phyloP scores from a whole-genome alignment of 2,888 invertebrate species.

The Dexiosoma caninum region DNA sequence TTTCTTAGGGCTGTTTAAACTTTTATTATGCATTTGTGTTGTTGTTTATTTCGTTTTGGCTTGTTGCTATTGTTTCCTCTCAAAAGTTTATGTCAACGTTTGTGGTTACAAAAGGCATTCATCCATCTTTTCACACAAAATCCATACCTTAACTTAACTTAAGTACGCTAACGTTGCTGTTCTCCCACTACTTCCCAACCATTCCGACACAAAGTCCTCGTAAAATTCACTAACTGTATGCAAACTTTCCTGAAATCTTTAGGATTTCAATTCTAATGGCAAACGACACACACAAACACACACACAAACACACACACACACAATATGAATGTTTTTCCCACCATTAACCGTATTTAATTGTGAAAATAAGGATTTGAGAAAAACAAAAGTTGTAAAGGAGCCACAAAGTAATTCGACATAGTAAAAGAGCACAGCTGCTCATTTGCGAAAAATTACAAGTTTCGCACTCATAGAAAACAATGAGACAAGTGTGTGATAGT shows the following conservation, averaged over 20 bases:
- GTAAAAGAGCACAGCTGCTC: not conserved
- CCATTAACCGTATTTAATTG: constrained; percentile 30
- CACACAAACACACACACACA: too few relatives aligned
- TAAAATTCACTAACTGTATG: not conserved
- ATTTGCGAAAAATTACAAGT: not conserved
- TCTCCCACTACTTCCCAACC: constrained; percentile 3
- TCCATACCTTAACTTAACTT: constrained; percentile 51
- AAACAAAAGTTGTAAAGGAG: not conserved
- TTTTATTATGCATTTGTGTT: constrained; percentile 1
- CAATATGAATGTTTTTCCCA: constrained; percentile 1
- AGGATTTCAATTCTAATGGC: not conserved
- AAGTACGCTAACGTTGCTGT: constrained; percentile 30
- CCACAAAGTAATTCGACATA: not conserved
- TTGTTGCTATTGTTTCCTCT: not conserved
- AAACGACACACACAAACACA: constrained; percentile 3
- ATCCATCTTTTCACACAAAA: constrained; percentile 23
- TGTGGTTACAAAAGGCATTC: constrained; percentile 19
- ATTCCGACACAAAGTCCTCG: not conserved
- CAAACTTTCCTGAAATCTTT: not conserved
- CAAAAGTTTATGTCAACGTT: constrained; percentile 40
- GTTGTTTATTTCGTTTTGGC: too few relatives aligned
- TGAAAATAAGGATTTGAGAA: constrained; percentile 12
- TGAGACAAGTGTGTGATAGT: not conserved
- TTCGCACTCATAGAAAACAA: not conserved
- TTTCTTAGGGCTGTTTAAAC: constrained; percentile 35